Evolutionary conservation across 2,888 invertebrate genomes (phyloP).

Genomic region (Drosophila kuntzei): DNA sequence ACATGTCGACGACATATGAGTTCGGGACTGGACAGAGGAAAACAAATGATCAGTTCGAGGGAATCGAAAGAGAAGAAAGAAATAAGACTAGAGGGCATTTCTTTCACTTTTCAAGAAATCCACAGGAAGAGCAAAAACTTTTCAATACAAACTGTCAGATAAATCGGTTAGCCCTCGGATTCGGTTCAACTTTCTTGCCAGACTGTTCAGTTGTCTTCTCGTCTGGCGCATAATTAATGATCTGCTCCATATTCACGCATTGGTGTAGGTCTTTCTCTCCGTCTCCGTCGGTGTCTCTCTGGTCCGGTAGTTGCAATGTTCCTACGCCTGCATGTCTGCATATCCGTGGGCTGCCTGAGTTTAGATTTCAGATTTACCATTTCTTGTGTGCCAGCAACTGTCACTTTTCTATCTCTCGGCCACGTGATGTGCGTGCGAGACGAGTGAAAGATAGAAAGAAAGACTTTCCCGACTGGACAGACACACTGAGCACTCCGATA

Average conservation of each 20-base stretch:
- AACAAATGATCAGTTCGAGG: slow-evolving; percentile 68
- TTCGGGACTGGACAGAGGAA: slow-evolving; percentile 19
- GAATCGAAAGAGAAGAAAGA: slow-evolving; percentile 46
- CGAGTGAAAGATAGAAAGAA: slow-evolving; percentile 53
- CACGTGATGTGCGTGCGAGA: slow-evolving; percentile 69
- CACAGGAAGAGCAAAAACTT: slow-evolving; percentile 75
- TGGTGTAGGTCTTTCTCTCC: slow-evolving; percentile 77
- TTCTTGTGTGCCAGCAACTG: slow-evolving; percentile 74
- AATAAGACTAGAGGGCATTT: slow-evolving; percentile 36
- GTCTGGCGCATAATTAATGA: slow-evolving; percentile 84
- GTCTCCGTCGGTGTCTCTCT: slow-evolving; percentile 7
- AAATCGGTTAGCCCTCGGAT: slow-evolving; percentile 57
- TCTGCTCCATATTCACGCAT: slow-evolving; percentile 83
- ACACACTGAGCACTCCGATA: slow-evolving; percentile 42
- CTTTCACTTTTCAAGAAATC: slow-evolving; percentile 73
- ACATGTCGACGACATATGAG: slow-evolving; percentile 55
- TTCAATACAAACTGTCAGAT: slow-evolving; percentile 76
- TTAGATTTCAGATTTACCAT: slow-evolving; percentile 57
- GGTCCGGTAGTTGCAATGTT: slow-evolving; percentile 44
- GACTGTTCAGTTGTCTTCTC: slow-evolving; percentile 52
- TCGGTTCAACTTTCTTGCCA: slow-evolving; percentile 30
- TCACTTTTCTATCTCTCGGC: slow-evolving; percentile 74
- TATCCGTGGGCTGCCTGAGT: slow-evolving; percentile 65
- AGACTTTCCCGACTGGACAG: slow-evolving; percentile 65
- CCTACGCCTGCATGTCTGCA: slow-evolving; percentile 56